Conservation (phyloP, 2,113 vertebrate species). For the Hirundichthys speculiger region DNA sequence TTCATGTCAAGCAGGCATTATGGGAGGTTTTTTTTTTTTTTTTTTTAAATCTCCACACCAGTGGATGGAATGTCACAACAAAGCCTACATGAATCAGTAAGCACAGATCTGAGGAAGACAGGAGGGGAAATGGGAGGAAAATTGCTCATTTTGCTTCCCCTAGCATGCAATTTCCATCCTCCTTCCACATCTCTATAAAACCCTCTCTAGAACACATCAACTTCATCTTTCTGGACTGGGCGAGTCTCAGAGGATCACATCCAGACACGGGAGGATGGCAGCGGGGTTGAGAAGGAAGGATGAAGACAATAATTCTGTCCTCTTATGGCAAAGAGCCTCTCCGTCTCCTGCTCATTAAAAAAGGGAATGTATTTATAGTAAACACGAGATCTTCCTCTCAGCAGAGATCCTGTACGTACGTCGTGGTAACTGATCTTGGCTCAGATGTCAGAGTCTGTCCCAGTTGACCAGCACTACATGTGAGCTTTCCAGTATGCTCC, state of each 20-base stretch:
- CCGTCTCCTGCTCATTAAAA: constrained; percentile 50
- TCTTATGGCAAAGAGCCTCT: constrained; percentile 31
- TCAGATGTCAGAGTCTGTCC: constrained; percentile 55
- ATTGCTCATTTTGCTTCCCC: constrained; percentile 66
- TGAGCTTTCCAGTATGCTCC: constrained; percentile 13
- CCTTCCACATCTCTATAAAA: constrained; percentile 52
- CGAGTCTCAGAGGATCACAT: constrained; percentile 60
- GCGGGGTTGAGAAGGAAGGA: constrained; percentile 38
- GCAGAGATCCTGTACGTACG: constrained; percentile 29
- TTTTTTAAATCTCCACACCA: constrained; percentile 33
- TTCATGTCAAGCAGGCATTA: constrained; percentile 18
- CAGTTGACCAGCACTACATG: constrained; percentile 60
- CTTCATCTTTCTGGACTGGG: constrained; percentile 58
- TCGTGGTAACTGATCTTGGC: constrained; percentile 61
- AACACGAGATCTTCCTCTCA: constrained; percentile 20
- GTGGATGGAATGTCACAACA: constrained; percentile 64
- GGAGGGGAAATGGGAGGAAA: constrained; percentile 63
- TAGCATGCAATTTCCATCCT: constrained; percentile 65
- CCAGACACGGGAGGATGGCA: constrained; percentile 47
- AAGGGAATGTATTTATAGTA: constrained; percentile 23
- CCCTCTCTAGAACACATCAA: constrained; percentile 70
- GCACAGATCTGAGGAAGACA: constrained; percentile 47
- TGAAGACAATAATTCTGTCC: constrained; percentile 54
- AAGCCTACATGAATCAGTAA: constrained; percentile 75
- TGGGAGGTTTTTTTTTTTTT: constrained; percentile 12